These are phyloP conservation scores for Arvicanthis niloticus DNA, from an alignment of 2,113 vertebrate genomes.

Conservation along the genomic window DNA sequence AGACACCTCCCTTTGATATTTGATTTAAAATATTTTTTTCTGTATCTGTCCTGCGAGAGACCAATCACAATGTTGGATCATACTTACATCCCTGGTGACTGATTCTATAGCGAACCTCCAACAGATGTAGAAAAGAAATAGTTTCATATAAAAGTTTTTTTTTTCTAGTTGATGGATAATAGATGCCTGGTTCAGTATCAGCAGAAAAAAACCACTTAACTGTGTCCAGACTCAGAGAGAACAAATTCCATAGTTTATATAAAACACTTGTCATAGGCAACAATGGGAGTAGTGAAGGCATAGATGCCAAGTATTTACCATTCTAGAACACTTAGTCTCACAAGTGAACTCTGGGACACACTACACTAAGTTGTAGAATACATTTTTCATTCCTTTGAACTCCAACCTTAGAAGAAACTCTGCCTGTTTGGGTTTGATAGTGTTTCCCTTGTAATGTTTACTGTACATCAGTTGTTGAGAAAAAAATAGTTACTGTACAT, in stretches of 20 bases:
- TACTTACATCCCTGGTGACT: neutral
- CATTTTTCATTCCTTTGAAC: neutral
- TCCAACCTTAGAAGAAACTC: neutral
- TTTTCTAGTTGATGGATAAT: neutral
- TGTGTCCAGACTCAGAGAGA: neutral
- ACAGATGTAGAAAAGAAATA: neutral
- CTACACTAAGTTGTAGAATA: neutral
- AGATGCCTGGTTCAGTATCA: neutral
- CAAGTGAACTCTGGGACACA: neutral
- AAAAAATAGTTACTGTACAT: too few relatives aligned
- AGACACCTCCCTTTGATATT: neutral
- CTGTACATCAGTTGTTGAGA: too few relatives aligned
- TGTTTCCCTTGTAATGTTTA: neutral
- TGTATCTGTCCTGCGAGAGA: neutral
- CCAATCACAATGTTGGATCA: neutral
- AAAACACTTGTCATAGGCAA: neutral
- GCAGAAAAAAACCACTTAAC: neutral
- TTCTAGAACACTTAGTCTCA: neutral
- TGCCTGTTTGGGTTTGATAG: neutral
- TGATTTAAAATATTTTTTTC: constrained; percentile 6
- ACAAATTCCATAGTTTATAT: neutral
- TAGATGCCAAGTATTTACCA: neutral
- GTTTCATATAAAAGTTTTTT: neutral
- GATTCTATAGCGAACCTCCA: neutral
- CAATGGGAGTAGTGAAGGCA: too few relatives aligned